Evolutionary conservation across 2,888 invertebrate species (phyloP), one percentile per base, ranked within the genome.

Genomic region (Pasiphila rectangulata): DNA sequence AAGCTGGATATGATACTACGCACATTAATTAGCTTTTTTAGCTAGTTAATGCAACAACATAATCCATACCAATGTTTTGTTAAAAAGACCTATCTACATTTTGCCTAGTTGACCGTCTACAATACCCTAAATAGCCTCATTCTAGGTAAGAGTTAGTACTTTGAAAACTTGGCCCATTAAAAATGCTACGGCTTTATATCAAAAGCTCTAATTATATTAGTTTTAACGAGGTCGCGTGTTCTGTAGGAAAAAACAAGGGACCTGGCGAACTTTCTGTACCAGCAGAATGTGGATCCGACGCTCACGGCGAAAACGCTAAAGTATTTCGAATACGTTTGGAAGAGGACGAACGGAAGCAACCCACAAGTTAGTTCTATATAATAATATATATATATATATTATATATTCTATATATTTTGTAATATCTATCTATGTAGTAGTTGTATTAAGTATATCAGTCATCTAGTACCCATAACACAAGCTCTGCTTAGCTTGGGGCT

Each of bases 261-360:
- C 62, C 67, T 88, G 50, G 78, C 74, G 5, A 80, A 87, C 70
- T 88, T 88, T 69, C 63, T 88, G 54, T 86, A 83, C 55, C 82
- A 86, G 59, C 69, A 79, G 63, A 86, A 86, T 46, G 85, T 87
- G 30, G 83, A 88, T 54, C 79, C 81, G 0, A 61, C 64, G 29
- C 69, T 87, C 7, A 82, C 80, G 5, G 65, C 65, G 37, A 86
- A 82, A 72, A 81, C 90, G 17, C 57, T 86, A 61, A 83, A 81
- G 59, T 89, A 90, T 69, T 87, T 89, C 45, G 87, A 89, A 63
- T 90, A 90, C 59, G 81, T 86, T 27, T 90, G 90, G 90, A 87
- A 85, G 54, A 76, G 90, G 57, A 90, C 89, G 1, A 83, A 83
- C 41, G 90, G 89, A 4, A 84, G 86, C 56, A 80, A 87, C 50